Percentiles rank a stretch among this genome's conserved stretches.
These are phyloP conservation scores for Malaclemys terrapin DNA, from an alignment of 2,113 vertebrate species.

Conservation along the genomic window DNA sequence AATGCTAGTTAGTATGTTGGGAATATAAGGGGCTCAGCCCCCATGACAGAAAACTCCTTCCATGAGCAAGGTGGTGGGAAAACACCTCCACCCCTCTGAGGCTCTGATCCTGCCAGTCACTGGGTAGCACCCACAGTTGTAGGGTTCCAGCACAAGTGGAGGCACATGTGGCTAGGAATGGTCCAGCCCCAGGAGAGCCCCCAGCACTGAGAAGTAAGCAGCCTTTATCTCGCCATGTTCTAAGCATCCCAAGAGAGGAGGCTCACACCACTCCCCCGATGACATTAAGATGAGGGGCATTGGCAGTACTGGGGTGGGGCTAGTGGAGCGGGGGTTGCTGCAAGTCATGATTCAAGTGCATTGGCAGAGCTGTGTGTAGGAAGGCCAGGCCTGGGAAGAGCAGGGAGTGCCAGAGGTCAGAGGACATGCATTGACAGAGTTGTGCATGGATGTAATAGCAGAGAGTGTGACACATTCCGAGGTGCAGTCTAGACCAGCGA, in stretches of 20 bases:
- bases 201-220: background rate
- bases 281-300: background rate
- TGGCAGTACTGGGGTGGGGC: no score
- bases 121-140: background rate
- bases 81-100: background rate
- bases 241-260: background rate
- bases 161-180: background rate
- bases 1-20: background rate
- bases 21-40: background rate
- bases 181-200: background rate
- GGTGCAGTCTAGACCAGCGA: background rate
- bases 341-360: background rate
- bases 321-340: accelerated
- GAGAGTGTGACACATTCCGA: background rate
- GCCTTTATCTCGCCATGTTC: background rate
- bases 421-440: background rate
- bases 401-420: background rate
- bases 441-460: background rate
- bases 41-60: background rate
- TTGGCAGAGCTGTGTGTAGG: background rate
- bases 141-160: background rate
- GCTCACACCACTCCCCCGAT: background rate
- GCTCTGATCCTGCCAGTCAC: background rate
- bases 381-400: background rate
- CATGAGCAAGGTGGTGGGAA: background rate